A percentile compares a stretch with the other conserved stretches of the same genome.
Evolutionary conservation across 1,140 invertebrate species (phyloP).

Genomic region (Drusus annulatus): DNA sequence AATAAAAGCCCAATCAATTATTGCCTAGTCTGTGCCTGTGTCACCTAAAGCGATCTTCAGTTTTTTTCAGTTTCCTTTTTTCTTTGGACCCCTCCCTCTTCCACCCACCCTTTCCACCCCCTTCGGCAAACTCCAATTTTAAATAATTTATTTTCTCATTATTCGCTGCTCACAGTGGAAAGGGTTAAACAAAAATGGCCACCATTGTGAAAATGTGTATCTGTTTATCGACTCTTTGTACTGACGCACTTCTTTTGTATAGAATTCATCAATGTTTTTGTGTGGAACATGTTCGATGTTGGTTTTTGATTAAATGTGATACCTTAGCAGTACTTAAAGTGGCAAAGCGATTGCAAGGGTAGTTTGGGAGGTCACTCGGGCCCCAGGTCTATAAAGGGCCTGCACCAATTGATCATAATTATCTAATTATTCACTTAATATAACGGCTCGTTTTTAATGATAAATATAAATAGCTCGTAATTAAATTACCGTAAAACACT

Average conservation of each 20-base stretch:
- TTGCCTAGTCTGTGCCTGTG: background rate
- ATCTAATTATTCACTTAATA: too few species aligned
- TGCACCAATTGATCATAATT: too few species aligned
- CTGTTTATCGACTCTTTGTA: constrained; percentile 54
- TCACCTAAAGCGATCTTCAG: constrained; percentile 41
- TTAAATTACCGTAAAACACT: too few species aligned
- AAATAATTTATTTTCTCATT: constrained; percentile 60
- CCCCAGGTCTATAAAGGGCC: too few species aligned
- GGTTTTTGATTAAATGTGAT: background rate
- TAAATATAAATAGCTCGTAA: too few species aligned
- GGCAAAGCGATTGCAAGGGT: background rate
- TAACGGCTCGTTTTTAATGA: too few species aligned
- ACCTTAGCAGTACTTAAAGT: background rate
- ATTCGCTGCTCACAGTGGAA: constrained; percentile 57
- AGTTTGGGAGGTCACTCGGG: background rate
- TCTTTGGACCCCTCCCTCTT: constrained; percentile 37
- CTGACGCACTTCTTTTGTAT: background rate
- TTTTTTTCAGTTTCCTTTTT: constrained; percentile 48
- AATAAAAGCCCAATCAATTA: too few species aligned
- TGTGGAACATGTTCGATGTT: background rate
- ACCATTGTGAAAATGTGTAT: constrained; percentile 51
- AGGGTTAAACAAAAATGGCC: constrained; percentile 57
- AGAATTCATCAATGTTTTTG: background rate
- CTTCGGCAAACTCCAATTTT: constrained; percentile 59
- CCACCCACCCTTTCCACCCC: constrained; percentile 32